Evolutionary conservation across 2,888 invertebrate species (phyloP).

Genomic region (Panzeria rudis): DNA sequence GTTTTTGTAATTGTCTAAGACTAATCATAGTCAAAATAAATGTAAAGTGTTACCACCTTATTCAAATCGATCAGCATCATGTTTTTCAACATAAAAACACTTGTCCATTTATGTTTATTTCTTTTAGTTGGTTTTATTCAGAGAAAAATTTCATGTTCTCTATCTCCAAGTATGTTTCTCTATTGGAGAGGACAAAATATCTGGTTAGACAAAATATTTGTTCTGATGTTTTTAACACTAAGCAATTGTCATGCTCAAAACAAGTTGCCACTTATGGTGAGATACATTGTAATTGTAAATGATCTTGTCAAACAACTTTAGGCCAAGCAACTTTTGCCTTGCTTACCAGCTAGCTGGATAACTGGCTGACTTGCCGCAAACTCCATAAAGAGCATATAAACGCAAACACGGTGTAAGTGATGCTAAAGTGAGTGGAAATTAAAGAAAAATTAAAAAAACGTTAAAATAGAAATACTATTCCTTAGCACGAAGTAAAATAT

Average conservation of each 20-base stretch:
- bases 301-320: constrained; percentile 78
- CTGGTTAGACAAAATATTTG: constrained; percentile 59
- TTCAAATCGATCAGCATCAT: constrained; percentile 59
- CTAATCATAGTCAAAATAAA: constrained; percentile 68
- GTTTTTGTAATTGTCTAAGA: constrained; percentile 48
- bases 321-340: constrained; percentile 69
- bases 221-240: constrained; percentile 66
- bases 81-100: constrained; percentile 69
- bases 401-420: constrained; percentile 38
- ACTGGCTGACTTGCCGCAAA: constrained; percentile 52
- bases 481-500: too few relatives aligned
- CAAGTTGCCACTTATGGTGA: constrained; percentile 79
- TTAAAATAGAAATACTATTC: too few relatives aligned
- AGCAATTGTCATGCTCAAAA: constrained; percentile 73
- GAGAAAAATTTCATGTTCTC: constrained; percentile 39
- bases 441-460: too few relatives aligned
- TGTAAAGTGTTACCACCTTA: constrained; percentile 67
- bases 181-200: constrained; percentile 9
- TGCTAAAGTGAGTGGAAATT: constrained; percentile 6
- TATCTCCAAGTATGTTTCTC: constrained; percentile 21
- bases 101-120: constrained; percentile 65
- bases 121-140: constrained; percentile 12
- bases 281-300: constrained; percentile 75
- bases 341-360: constrained; percentile 22
- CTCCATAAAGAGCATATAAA: constrained; percentile 60